Percentiles rank a stretch among this genome's conserved stretches.
These are phyloP conservation scores for Gasterosteus aculeatus DNA, from an alignment of 2,113 vertebrate species.

Conservation along the genomic window DNA sequence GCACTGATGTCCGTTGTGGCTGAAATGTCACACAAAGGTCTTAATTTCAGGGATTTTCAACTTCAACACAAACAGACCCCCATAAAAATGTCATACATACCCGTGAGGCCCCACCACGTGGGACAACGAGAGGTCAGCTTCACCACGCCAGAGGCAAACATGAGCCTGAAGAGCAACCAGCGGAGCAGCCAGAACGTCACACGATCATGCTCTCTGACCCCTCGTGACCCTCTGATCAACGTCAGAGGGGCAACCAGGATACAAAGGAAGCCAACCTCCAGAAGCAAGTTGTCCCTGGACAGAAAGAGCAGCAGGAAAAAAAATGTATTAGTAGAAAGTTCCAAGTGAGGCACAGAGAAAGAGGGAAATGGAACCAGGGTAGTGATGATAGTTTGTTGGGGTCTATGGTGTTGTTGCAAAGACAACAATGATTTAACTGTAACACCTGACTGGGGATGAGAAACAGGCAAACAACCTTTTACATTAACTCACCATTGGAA, in stretches of 20 bases:
- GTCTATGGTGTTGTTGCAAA: too few relatives aligned
- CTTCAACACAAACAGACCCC: background rate
- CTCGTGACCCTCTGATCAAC: slow-evolving; percentile 58
- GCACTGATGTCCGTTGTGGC: too few relatives aligned
- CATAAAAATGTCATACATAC: slow-evolving; percentile 62
- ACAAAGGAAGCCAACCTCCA: slow-evolving; percentile 90
- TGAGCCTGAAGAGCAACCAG: slow-evolving; percentile 95
- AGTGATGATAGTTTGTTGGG: background rate
- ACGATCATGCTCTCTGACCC: slow-evolving; percentile 76
- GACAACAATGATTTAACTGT: too few relatives aligned
- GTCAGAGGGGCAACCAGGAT: slow-evolving; percentile 88
- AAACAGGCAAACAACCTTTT: background rate
- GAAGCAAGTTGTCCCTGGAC: slow-evolving; percentile 90
- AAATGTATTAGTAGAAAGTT: too few relatives aligned
- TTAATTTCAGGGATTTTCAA: background rate
- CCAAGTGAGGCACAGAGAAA: too few relatives aligned
- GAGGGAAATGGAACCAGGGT: background rate
- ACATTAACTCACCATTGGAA: slow-evolving; percentile 94
- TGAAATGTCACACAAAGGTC: background rate
- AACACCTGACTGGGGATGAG: slow-evolving; percentile 9
- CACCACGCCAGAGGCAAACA: slow-evolving; percentile 95
- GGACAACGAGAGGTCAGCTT: slow-evolving; percentile 95
- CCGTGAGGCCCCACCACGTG: slow-evolving; percentile 95
- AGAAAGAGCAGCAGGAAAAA: background rate
- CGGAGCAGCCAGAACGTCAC: slow-evolving; percentile 90